Evolutionary conservation across 2,888 invertebrate species (phyloP), one percentile per base, ranked within the genome.

Genomic region (Platycnemis pennipes): DNA sequence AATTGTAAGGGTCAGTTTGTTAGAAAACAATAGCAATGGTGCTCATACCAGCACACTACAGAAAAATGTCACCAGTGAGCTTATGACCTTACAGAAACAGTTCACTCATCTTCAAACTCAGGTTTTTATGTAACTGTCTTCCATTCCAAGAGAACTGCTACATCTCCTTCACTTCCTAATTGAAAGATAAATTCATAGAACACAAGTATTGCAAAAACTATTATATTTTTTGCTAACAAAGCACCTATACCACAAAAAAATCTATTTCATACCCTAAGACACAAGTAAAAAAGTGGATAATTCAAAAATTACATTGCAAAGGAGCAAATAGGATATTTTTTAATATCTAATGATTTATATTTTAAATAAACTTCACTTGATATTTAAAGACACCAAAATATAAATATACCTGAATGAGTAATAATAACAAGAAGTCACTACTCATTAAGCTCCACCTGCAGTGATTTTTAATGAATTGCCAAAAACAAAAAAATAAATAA

Each of bases 131-230:
- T 42, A 91, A 42, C 8, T 69, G 63, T 56, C 91, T 91, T 31
- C 91, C 42, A 91, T 63, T 49, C 44, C 19, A 37, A 91, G n/a
- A 42, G 63, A n/a, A 63, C 45, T 31, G 42, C 46, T n/a, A n/a
- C 31, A 94, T 46, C 85, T 85, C 94, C 86, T 49, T 31, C 88
- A 85, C 22, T 63, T 56, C 88, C 44, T 94, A 31, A 37, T 53
- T 87, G 53, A 53, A 94, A 53, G 42, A 37, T 45, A 94, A n/a
- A 44, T 86, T 22, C 37, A 63, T 49, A 45, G 13, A 86, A 49
- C 56, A 94, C n/a, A 91, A 94, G 94, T n/a, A 16, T 45, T 49
- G 4, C 37, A 49, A 8, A 31, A 11, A 53, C 86, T 16, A n/a
- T n/a, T n/a, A n/a, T n/a, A n/a, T n/a, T n/a, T 53, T 53, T 53